Base-by-base conservation (phyloP, 2,888 invertebrate species). In the Tholera decimalis region DNA sequence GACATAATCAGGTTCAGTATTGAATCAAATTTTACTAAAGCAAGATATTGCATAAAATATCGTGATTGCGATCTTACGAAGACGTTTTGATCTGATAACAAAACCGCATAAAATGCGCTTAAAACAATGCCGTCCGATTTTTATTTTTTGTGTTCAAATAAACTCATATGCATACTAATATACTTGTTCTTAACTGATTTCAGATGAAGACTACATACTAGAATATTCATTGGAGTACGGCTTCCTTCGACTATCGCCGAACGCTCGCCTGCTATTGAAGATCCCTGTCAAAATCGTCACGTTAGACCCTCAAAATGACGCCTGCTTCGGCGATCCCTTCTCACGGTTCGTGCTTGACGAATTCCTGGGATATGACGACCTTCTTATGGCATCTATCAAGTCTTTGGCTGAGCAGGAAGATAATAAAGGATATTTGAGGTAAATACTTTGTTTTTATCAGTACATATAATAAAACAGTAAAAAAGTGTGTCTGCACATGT, bases 221-320 rank as follows among this genome's bases (percentile, higher is more conserved):
- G 99, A 99, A 91, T 99, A 99, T 95, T 98, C 99, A 0, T 94
- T 99, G 78, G 99, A 99, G 91, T 99, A 99, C 91, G 99, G 99
- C 0, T 98, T 99, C 89, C 96, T 99, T 33, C 97, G 99, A 0
- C 95, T 99, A 6, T 98, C 98, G 3, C 98, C 98, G 0, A 97
- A 97, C 55, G 98, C 99, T 0, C 96, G 99, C 8, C 97, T 98
- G 63, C 97, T 97, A 43, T 96, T 99, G 30, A 98, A 98, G 89
- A 99, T 99, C 79, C 98, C 99, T 0, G 99, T 99, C 2, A 97
- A 98, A 88, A 97, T 98, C 18, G 97, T 98, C 13, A 97, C 98
- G 20, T 88, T 98, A 88, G 99, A 99, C 96, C 99, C 99, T 0
- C 96, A 96, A 47, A 97, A 96, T 60, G 98, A 99, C 88, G 96